Evolutionary conservation across 2,797 vertebrate species (phyloP).

Genomic region (Erithacus rubecula): DNA sequence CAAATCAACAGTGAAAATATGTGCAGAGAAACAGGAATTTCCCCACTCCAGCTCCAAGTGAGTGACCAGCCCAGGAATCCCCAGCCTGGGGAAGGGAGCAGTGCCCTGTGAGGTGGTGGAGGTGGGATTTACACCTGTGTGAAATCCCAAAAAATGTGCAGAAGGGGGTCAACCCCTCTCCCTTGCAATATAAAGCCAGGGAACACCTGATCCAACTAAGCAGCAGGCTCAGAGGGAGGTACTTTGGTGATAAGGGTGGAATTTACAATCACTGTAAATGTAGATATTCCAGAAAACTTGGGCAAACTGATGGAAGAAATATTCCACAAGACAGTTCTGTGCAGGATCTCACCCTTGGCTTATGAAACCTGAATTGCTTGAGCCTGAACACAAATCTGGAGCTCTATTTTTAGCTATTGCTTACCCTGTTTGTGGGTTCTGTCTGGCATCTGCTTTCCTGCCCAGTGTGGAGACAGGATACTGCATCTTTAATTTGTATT

Average conservation of each 20-base stretch:
- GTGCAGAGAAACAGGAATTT: background rate
- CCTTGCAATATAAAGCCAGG: background rate
- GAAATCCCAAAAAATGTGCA: background rate
- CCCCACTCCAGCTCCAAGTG: background rate
- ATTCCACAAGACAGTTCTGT: background rate
- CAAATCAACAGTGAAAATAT: background rate
- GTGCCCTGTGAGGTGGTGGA: rapidly evolving
- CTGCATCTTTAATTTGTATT: background rate
- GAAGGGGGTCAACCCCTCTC: background rate
- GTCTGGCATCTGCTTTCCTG: background rate
- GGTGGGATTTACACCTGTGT: background rate
- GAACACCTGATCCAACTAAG: background rate
- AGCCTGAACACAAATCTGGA: background rate
- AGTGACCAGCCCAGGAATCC: background rate
- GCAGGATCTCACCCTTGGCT: background rate
- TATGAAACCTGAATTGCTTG: background rate
- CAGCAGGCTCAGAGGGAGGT: background rate
- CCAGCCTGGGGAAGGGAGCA: background rate
- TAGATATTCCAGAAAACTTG: background rate
- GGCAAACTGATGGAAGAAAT: background rate
- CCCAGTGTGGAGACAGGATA: background rate
- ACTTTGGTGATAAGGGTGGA: background rate
- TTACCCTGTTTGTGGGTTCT: background rate
- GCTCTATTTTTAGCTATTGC: background rate
- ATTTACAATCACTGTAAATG: background rate